phyloP scores from a whole-genome alignment of 2,113 vertebrate species.

The Callaeas wilsoni region DNA sequence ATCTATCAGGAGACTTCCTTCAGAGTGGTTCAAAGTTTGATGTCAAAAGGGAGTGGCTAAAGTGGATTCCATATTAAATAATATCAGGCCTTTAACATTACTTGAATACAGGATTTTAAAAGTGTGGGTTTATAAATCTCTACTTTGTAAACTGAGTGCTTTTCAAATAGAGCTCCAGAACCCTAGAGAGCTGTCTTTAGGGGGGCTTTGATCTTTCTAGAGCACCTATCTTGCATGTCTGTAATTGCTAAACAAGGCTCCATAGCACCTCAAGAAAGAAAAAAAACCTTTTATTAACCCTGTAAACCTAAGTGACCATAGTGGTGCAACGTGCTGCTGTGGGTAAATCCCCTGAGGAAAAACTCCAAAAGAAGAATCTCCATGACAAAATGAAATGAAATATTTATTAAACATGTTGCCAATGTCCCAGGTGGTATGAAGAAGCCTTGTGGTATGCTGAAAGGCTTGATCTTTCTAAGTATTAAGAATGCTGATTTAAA shows the following conservation, averaged over 20 bases:
- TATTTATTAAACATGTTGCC: conserved; percentile 76
- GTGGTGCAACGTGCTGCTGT: conserved; percentile 49
- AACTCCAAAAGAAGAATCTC: neutral
- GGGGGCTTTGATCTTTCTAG: conserved; percentile 73
- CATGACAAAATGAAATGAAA: conserved; percentile 68
- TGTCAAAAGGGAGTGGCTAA: conserved; percentile 19
- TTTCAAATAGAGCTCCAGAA: conserved; percentile 68
- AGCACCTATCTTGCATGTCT: conserved; percentile 72
- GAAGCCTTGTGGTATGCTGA: conserved; percentile 69
- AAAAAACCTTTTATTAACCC: conserved; percentile 68
- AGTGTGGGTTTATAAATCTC: conserved; percentile 44
- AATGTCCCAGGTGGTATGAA: conserved; percentile 71
- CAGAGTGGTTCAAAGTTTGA: conserved; percentile 7
- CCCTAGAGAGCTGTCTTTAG: conserved; percentile 62
- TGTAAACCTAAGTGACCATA: conserved; percentile 70
- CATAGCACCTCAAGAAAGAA: conserved; percentile 56
- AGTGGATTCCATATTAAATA: conserved; percentile 39
- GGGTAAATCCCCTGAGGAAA: neutral
- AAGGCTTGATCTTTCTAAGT: conserved; percentile 80
- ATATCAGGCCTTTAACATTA: conserved; percentile 36
- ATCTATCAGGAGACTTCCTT: neutral
- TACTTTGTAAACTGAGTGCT: conserved; percentile 63
- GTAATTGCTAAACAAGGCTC: conserved; percentile 73
- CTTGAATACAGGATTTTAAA: conserved; percentile 36
- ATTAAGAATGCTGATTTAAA: conserved; percentile 75